Percentiles rank a stretch among this genome's conserved stretches.
Evolutionary conservation across 2,113 vertebrate genomes (phyloP).

Genomic region (Plecturocebus donacophilus): DNA sequence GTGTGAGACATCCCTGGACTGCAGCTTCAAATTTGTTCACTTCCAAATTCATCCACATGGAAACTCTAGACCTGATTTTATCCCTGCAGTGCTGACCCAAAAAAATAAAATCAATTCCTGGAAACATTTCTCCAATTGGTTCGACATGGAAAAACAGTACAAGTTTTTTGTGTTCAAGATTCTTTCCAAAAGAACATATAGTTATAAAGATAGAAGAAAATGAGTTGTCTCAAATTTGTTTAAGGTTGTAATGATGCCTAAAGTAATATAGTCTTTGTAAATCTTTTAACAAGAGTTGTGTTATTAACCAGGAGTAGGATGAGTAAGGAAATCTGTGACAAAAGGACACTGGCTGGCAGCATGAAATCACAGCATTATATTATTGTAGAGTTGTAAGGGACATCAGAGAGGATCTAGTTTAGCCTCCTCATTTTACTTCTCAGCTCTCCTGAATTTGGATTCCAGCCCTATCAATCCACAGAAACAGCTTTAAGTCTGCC

Average conservation of each 20-base stretch:
- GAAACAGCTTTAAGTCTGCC: conserved; percentile 33
- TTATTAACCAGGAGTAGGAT: not conserved
- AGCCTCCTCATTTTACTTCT: conserved; percentile 45
- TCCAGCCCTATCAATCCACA: not conserved
- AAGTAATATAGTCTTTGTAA: conserved; percentile 21
- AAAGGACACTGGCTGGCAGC: not conserved
- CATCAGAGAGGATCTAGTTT: conserved; percentile 1
- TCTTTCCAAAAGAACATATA: not conserved
- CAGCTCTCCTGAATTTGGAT: conserved; percentile 35
- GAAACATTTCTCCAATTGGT: conserved; percentile 47
- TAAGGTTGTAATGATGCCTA: not conserved
- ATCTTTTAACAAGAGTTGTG: not conserved
- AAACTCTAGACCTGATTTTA: conserved; percentile 45
- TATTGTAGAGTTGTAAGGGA: conserved; percentile 38
- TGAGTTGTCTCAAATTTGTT: not conserved
- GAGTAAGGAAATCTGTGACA: not conserved
- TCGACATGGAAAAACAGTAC: conserved; percentile 15
- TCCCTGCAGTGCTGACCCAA: not conserved
- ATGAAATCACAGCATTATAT: not conserved
- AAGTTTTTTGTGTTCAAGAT: not conserved
- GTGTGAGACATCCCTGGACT: conserved; percentile 16
- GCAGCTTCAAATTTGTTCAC: conserved; percentile 34
- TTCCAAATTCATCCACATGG: conserved; percentile 35
- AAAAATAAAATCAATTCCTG: conserved; percentile 50
- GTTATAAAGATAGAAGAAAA: conserved; percentile 5